These are phyloP conservation scores for Paramormyrops hopkinsi DNA, from an alignment of 2,797 vertebrate genomes.

Conservation along the genomic window DNA sequence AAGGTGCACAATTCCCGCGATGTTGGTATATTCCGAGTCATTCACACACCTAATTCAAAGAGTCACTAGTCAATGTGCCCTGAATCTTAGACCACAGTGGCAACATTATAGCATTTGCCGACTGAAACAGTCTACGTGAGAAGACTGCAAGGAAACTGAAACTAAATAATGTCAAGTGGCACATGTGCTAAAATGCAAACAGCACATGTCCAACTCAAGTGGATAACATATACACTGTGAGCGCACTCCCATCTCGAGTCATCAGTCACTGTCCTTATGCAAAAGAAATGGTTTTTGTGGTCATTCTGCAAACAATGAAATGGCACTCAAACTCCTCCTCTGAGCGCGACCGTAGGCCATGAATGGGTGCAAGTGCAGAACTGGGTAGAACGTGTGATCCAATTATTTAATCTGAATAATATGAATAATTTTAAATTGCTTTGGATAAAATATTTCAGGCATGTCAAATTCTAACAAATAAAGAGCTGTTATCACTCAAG, in stretches of 20 bases:
- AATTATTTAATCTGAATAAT: not conserved
- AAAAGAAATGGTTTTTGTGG: not conserved
- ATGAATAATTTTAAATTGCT: not conserved
- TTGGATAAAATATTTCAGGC: not conserved
- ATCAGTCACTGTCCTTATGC: not conserved
- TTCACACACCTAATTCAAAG: not conserved
- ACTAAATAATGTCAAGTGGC: not conserved
- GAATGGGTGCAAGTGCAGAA: not conserved
- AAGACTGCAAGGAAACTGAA: not conserved
- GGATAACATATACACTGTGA: not conserved
- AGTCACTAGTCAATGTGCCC: not conserved
- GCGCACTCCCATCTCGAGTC: not conserved
- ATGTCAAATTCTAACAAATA: not conserved
- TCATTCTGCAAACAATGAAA: not conserved
- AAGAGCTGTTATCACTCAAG: not conserved
- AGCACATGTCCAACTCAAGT: not conserved
- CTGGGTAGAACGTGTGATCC: not conserved
- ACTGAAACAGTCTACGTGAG: not conserved
- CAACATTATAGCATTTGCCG: not conserved
- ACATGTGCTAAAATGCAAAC: not conserved
- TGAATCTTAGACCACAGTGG: not conserved
- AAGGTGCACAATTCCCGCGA: not conserved
- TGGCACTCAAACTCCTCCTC: not conserved
- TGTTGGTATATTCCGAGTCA: not conserved
- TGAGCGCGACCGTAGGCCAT: not conserved